phyloP scores from a whole-genome alignment of 1,140 invertebrate species.

The Drosophila athabasca region DNA sequence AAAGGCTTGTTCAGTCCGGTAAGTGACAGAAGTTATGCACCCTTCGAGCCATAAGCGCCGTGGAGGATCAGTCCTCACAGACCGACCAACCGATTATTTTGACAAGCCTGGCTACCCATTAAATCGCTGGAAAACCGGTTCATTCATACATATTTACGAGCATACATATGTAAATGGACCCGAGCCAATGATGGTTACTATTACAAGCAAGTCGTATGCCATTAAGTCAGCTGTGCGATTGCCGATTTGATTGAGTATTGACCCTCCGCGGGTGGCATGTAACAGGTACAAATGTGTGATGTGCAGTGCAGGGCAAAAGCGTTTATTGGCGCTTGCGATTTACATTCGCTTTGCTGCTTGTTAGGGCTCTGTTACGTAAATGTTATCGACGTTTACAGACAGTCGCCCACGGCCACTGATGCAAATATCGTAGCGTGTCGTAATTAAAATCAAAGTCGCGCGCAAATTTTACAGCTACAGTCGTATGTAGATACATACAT shows the following conservation, averaged over 20 bases:
- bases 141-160: neutral
- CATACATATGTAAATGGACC: slow-evolving; percentile 13
- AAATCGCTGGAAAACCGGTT: too few species aligned
- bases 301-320: slow-evolving; percentile 10
- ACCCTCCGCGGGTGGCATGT: too few species aligned
- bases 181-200: too few species aligned
- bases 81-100: too few species aligned
- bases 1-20: slow-evolving; percentile 82
- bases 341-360: slow-evolving; percentile 7
- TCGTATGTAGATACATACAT: too few species aligned
- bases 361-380: slow-evolving; percentile 29
- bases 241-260: too few species aligned
- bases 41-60: neutral
- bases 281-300: slow-evolving; percentile 7
- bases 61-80: too few species aligned
- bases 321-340: neutral
- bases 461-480: slow-evolving; percentile 12
- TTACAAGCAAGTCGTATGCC: too few species aligned
- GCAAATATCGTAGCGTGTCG: slow-evolving; percentile 53
- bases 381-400: slow-evolving; percentile 7
- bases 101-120: neutral
- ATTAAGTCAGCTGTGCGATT: too few species aligned
- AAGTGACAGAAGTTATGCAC: slow-evolving; percentile 35
- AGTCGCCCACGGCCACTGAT: neutral
- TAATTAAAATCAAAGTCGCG: slow-evolving; percentile 73